Base-by-base conservation (phyloP, 2,113 vertebrate species). In the Pseudorhombus dupliciocellatus region DNA sequence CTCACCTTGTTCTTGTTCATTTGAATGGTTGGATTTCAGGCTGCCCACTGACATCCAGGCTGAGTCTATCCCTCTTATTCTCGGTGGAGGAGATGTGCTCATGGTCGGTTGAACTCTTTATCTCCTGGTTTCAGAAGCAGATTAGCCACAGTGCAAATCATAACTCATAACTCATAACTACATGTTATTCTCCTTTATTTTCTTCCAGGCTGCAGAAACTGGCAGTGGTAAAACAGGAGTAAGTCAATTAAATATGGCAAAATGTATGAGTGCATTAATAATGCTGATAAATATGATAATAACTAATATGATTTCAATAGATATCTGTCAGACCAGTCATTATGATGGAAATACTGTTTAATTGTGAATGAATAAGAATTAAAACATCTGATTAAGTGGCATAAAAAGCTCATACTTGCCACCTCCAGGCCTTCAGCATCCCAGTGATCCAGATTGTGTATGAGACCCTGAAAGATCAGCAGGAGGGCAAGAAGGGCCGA, bases 171-270 rank as follows among this genome's bases (percentile, higher is more conserved):
- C n/a, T n/a, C n/a, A n/a, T n/a, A n/a, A n/a, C 67, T 16, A 57
- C 9, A 50, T 21, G 0, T 46, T 4, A n/a, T 52, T 46, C 25
- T 44, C 2, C 5, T 52, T 44, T 30, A 2, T 57, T 57, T 50
- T 30, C 61, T 14, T 40, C 21, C 42, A 99, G 97, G 97, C 98
- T 84, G 97, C 98, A 83, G 97, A 99, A 93, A 99, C 98, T 0
- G 97, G 98, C 4, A 99, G 98, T 77, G 98, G 98, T 15, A 99
- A 99, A 94, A 99, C 97, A 63, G 98, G 98, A 74, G 98, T 99
- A 93, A 95, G 97, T 96, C 55, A 18, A 26, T 62, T 14, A 63
- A 4, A 61, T 2, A n/a, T n/a, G n/a, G n/a, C n/a, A n/a, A n/a
- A n/a, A n/a, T n/a, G n/a, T n/a, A n/a, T n/a, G n/a, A n/a, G n/a